A percentile compares a stretch with the other conserved stretches of the same genome.
These are phyloP conservation scores for Girardinichthys multiradiatus DNA, from an alignment of 2,113 vertebrate genomes.

Conservation along the genomic window DNA sequence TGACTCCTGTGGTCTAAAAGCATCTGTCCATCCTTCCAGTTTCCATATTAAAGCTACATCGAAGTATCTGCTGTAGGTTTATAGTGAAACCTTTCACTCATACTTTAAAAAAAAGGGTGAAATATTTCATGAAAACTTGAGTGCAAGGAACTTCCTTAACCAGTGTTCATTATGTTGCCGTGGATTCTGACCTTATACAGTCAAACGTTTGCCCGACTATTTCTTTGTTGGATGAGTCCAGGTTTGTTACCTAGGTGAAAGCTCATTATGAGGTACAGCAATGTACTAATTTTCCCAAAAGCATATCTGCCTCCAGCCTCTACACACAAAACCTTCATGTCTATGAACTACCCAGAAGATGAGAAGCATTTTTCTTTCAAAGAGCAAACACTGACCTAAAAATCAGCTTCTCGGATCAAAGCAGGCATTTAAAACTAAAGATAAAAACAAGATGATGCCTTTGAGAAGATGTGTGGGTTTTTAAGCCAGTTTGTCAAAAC, in stretches of 20 bases:
- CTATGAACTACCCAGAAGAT: not conserved
- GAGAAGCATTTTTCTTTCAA: not conserved
- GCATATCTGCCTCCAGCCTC: not conserved
- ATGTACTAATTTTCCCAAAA: slow-evolving; percentile 7
- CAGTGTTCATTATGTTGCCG: slow-evolving; percentile 15
- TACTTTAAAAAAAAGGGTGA: not conserved
- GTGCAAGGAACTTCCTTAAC: slow-evolving; percentile 8
- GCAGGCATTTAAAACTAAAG: not conserved
- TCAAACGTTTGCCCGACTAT: slow-evolving; percentile 25
- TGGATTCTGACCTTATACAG: slow-evolving; percentile 13
- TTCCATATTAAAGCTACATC: not conserved
- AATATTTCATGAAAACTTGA: no score
- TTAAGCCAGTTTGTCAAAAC: not conserved
- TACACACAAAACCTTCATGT: not conserved
- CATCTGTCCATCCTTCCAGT: no score
- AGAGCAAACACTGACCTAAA: not conserved
- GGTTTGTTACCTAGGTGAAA: slow-evolving; percentile 57
- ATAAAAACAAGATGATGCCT: not conserved
- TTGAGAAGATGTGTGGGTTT: not conserved
- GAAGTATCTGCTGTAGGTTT: not conserved
- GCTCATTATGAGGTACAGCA: slow-evolving; percentile 45
- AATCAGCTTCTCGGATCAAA: not conserved
- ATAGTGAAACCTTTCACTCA: not conserved
- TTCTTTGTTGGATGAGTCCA: not conserved
- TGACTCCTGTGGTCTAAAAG: no score